Evolutionary conservation across 2,888 invertebrate genomes (phyloP).

Genomic region (Barypeithes pellucidus): DNA sequence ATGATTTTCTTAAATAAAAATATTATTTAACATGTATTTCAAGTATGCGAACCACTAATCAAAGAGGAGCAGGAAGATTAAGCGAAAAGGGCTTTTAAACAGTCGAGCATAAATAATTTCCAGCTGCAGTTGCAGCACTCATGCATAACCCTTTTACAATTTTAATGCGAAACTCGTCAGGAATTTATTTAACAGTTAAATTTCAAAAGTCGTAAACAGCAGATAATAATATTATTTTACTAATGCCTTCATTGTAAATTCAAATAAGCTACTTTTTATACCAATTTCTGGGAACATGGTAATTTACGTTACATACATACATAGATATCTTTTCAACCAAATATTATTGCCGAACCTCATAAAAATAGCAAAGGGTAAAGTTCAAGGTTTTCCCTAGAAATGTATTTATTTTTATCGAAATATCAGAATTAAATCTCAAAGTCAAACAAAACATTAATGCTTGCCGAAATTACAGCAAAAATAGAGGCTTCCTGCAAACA

Average conservation of each 20-base stretch:
- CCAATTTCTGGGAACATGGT: too few relatives aligned
- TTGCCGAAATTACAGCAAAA: background rate
- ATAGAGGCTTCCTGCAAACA: too few relatives aligned
- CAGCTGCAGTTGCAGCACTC: slow-evolving; percentile 16
- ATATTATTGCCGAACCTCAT: too few relatives aligned
- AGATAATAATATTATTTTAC: too few relatives aligned
- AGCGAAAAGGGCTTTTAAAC: slow-evolving; percentile 17
- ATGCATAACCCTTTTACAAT: slow-evolving; percentile 21
- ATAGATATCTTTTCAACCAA: too few relatives aligned
- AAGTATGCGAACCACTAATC: slow-evolving; percentile 7
- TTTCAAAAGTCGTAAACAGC: slow-evolving; percentile 7
- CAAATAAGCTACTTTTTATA: too few relatives aligned
- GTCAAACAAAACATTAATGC: slow-evolving; percentile 2
- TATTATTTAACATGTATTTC: slow-evolving; percentile 4
- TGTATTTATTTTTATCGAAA: background rate
- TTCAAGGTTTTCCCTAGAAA: background rate
- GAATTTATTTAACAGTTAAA: slow-evolving; percentile 12
- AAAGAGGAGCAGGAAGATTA: slow-evolving; percentile 1
- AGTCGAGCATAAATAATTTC: slow-evolving; percentile 12
- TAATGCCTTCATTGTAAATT: too few relatives aligned
- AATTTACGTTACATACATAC: too few relatives aligned
- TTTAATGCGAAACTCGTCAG: slow-evolving; percentile 40
- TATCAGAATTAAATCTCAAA: background rate
- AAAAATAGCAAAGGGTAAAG: background rate
- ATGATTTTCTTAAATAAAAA: background rate